Conservation (phyloP, 2,113 vertebrate genomes). For the Syngnathus scovelli region DNA sequence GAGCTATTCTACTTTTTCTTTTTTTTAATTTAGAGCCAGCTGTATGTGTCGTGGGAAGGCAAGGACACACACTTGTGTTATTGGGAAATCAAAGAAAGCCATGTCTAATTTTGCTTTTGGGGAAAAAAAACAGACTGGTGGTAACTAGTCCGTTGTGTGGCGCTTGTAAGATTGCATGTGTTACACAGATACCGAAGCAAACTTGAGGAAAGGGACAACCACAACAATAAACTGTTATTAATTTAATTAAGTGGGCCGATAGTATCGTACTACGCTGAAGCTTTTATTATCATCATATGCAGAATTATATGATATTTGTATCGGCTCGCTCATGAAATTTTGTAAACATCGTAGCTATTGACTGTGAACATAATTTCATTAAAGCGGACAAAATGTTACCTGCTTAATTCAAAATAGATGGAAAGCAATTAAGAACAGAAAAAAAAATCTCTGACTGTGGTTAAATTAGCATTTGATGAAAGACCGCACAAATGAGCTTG, state of each 20-base stretch:
- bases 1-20: constrained; percentile 12
- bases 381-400: neutral
- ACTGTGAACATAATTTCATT: neutral
- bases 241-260: too few relatives aligned
- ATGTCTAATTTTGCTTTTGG: constrained; percentile 37
- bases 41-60: constrained; percentile 41
- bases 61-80: constrained; percentile 37
- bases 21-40: constrained; percentile 20
- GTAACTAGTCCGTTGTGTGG: constrained; percentile 11
- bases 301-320: neutral
- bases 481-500: constrained; percentile 44
- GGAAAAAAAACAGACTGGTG: constrained; percentile 1
- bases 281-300: neutral
- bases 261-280: too few relatives aligned
- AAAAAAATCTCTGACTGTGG: constrained; percentile 6
- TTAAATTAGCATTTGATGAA: constrained; percentile 44
- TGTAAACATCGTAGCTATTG: neutral
- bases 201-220: constrained; percentile 3
- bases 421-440: constrained; percentile 1
- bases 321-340: neutral
- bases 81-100: constrained; percentile 59
- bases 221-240: too few relatives aligned
- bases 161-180: constrained; percentile 27
- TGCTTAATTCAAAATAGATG: neutral
- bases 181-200: constrained; percentile 5